Evolutionary conservation across 2,888 invertebrate species (phyloP).

Genomic region (Pyrrhosoma nymphula): DNA sequence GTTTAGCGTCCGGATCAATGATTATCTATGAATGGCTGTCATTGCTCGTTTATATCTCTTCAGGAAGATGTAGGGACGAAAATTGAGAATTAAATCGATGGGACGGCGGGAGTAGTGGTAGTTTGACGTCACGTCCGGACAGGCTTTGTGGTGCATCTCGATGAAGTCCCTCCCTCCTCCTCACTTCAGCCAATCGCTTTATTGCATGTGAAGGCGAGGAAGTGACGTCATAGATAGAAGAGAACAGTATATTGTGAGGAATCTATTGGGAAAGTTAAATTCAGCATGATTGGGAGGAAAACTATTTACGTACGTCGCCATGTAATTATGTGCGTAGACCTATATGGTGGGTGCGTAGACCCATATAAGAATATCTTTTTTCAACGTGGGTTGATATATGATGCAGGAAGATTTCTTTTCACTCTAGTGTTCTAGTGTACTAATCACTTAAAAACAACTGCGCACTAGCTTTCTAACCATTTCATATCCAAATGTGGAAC

Average conservation of each 20-base stretch:
- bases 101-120: not conserved
- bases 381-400: too few relatives aligned
- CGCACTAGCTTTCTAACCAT: too few relatives aligned
- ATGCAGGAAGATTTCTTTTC: too few relatives aligned
- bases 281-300: too few relatives aligned
- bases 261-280: not conserved
- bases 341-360: too few relatives aligned
- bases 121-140: not conserved
- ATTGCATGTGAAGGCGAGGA: not conserved
- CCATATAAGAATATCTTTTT: too few relatives aligned
- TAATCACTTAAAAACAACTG: too few relatives aligned
- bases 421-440: too few relatives aligned
- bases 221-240: not conserved
- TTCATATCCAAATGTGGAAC: too few relatives aligned
- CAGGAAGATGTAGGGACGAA: not conserved
- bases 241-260: not conserved
- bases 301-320: too few relatives aligned
- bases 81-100: conserved; percentile 10
- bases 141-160: not conserved
- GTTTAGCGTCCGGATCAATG: not conserved
- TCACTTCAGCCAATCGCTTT: not conserved
- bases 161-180: not conserved
- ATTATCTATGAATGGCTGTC: conserved; percentile 17
- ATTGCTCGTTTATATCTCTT: not conserved
- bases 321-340: too few relatives aligned